Conservation (phyloP, 2,797 vertebrate genomes). For the Semotilus atromaculatus region DNA sequence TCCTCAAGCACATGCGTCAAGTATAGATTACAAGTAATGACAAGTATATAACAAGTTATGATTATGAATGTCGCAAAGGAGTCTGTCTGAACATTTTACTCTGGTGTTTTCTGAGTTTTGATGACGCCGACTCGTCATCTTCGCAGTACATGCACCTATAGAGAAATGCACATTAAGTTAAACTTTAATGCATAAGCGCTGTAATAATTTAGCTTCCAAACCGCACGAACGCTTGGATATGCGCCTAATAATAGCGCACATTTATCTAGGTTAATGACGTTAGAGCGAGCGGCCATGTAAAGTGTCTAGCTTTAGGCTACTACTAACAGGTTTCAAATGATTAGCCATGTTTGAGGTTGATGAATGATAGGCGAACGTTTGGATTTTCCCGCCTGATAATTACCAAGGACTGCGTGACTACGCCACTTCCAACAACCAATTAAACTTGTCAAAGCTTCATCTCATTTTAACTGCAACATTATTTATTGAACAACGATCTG, state of each 20-base stretch:
- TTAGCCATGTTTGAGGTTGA: neutral
- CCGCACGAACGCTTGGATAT: neutral
- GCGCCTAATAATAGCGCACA: neutral
- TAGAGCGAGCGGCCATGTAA: neutral
- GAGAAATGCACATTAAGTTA: too few species aligned
- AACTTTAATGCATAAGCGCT: too few species aligned
- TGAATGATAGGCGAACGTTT: neutral
- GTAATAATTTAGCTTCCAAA: too few species aligned
- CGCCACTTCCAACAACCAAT: neutral
- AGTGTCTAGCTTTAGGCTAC: neutral
- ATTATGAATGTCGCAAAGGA: too few species aligned
- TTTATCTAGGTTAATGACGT: neutral
- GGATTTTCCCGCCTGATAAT: neutral
- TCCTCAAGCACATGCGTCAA: too few species aligned
- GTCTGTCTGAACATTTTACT: too few species aligned
- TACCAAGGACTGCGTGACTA: neutral
- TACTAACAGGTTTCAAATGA: neutral
- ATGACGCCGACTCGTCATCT: too few species aligned
- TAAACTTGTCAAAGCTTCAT: neutral
- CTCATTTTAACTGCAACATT: neutral
- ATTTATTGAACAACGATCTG: constrained; percentile 23
- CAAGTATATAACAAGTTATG: too few species aligned
- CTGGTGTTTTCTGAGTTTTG: too few species aligned
- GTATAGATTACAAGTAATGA: too few species aligned
- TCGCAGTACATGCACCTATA: too few species aligned